A percentile compares a stretch with the other conserved stretches of the same genome.
Conservation (phyloP, 2,113 vertebrate species). For the Mixornis gularis region DNA sequence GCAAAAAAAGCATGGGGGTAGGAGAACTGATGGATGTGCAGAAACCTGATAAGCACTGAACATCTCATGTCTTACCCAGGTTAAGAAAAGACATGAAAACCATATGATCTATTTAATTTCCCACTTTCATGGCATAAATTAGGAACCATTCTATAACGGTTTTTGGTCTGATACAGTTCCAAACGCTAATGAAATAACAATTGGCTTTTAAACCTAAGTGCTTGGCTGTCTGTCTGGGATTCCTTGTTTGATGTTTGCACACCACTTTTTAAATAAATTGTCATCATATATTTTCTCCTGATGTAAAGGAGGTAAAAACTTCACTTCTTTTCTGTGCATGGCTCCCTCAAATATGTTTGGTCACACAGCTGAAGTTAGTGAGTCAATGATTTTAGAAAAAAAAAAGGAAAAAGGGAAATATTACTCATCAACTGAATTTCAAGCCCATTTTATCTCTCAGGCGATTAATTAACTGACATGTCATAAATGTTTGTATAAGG, state of each 20-base stretch:
- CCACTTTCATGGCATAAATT: not conserved
- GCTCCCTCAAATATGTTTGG: not conserved
- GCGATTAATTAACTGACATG: not conserved
- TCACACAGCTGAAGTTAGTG: not conserved
- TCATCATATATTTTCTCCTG: not conserved
- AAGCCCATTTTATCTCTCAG: not conserved
- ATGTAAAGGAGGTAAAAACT: not conserved
- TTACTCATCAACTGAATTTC: not conserved
- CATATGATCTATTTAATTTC: not conserved
- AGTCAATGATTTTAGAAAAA: not conserved
- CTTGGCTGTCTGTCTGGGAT: not conserved
- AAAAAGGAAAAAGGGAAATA: not conserved
- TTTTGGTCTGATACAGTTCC: not conserved
- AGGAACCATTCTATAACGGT: not conserved
- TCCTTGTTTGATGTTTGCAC: not conserved
- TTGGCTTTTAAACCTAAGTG: not conserved
- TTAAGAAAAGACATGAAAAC: not conserved
- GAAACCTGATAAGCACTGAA: not conserved
- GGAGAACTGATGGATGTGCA: not conserved
- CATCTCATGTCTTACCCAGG: not conserved
- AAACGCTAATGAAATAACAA: not conserved
- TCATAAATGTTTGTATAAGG: not conserved
- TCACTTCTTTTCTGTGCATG: not conserved
- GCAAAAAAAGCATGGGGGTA: accelerated
- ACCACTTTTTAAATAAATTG: not conserved